Conservation (phyloP, 2,113 vertebrate species). For the Brevimyrus niger region DNA sequence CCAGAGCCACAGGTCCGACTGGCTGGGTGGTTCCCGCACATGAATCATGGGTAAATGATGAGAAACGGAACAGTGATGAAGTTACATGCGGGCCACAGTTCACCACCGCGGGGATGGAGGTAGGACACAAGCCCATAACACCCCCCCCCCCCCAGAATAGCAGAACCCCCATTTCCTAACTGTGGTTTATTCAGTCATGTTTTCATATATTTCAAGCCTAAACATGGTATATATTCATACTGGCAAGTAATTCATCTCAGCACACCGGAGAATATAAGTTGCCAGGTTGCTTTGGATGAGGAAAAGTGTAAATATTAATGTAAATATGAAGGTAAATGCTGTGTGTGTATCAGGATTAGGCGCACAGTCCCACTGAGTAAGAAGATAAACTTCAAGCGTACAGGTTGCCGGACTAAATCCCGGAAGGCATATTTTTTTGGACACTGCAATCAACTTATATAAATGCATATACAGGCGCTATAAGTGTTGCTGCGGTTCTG, state of each 20-base stretch:
- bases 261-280: not conserved
- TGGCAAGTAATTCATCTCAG: not conserved
- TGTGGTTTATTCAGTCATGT: not conserved
- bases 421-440: not conserved
- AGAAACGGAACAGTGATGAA: not conserved
- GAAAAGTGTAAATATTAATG: not conserved
- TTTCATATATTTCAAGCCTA: not conserved
- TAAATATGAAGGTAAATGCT: not conserved
- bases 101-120: not conserved
- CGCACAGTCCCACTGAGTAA: not conserved
- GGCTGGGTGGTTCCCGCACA: not conserved
- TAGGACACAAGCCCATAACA: not conserved
- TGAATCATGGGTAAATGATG: constrained; percentile 4
- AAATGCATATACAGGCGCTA: not conserved
- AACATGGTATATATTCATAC: not conserved
- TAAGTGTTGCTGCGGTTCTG: not conserved
- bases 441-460: not conserved
- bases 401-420: constrained; percentile 5
- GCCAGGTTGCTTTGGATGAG: not conserved
- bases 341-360: not conserved
- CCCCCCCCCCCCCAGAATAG: not conserved
- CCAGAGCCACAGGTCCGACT: too few relatives aligned
- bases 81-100: not conserved
- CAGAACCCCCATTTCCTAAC: not conserved
- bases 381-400: not conserved